Conservation (phyloP, 2,888 invertebrate genomes). For the Philereme vetulata region DNA sequence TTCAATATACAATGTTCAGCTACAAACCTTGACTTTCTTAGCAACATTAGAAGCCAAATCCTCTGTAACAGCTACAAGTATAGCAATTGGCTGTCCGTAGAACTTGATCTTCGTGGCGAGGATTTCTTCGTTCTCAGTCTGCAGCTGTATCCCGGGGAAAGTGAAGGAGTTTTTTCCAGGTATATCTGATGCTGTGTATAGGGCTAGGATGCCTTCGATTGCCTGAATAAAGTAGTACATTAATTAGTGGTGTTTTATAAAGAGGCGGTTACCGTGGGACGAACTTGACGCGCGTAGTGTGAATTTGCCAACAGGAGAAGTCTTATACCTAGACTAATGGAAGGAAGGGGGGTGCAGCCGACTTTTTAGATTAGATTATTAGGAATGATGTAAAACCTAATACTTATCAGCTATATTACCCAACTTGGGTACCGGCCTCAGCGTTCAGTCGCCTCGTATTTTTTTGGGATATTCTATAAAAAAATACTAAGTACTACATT, state of each 20-base stretch:
- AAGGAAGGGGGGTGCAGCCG: no score
- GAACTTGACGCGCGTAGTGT: no score
- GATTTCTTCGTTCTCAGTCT: slow-evolving; percentile 75
- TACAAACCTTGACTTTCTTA: slow-evolving; percentile 72
- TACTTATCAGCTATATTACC: no score
- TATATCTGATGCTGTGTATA: slow-evolving; percentile 86
- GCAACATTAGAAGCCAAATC: slow-evolving; percentile 82
- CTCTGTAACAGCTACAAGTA: slow-evolving; percentile 86
- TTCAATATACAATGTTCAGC: neutral
- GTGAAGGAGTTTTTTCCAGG: slow-evolving; percentile 86
- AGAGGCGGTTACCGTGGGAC: no score
- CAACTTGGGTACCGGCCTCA: no score
- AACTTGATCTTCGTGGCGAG: slow-evolving; percentile 83
- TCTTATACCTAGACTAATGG: no score
- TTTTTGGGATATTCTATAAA: no score
- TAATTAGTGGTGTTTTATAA: neutral
- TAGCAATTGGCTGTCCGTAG: slow-evolving; percentile 88
- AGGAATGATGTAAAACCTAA: no score
- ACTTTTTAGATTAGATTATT: no score
- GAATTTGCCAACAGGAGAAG: no score
- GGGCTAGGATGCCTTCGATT: slow-evolving; percentile 85
- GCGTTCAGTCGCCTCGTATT: no score
- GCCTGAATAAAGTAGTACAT: slow-evolving; percentile 58
- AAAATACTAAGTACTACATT: no score
- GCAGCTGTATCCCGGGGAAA: slow-evolving; percentile 57